These are phyloP conservation scores for Falco naumanni DNA, from an alignment of 2,797 vertebrate genomes.

Conservation along the genomic window DNA sequence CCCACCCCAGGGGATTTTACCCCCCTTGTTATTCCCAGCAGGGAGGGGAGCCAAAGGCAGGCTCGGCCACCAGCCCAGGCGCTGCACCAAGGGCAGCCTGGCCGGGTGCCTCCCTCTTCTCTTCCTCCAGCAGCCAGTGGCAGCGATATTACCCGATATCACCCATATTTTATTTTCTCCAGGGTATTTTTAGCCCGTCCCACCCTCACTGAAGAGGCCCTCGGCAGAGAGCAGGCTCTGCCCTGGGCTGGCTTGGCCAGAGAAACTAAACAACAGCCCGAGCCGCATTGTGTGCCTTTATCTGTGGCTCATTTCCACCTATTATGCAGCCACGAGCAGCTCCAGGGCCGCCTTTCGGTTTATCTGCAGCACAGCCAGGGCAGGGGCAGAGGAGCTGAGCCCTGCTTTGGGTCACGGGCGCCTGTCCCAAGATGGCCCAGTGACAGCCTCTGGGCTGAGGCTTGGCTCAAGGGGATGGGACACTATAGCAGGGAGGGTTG, in stretches of 20 bases:
- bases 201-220: slow-evolving; percentile 45
- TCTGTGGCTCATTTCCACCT: slow-evolving; percentile 63
- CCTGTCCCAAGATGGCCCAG: fast-evolving
- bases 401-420: background rate
- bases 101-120: slow-evolving; percentile 5
- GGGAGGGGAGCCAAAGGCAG: background rate
- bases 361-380: background rate
- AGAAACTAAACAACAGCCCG: slow-evolving; percentile 15
- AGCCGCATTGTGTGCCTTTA: slow-evolving; percentile 44
- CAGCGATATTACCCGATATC: background rate
- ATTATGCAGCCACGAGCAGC: slow-evolving; percentile 35
- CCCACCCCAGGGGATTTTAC: background rate
- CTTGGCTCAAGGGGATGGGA: background rate
- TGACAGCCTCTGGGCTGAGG: background rate
- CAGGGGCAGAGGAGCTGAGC: background rate
- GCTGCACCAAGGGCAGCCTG: background rate
- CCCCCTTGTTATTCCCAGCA: background rate
- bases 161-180: slow-evolving; percentile 41
- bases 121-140: slow-evolving; percentile 1
- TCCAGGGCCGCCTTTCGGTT: background rate
- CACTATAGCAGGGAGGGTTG: background rate
- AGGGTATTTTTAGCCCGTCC: slow-evolving; percentile 51
- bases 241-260: background rate
- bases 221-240: background rate
- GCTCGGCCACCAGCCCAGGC: background rate